Evolutionary conservation across 1,140 invertebrate species (phyloP), one percentile per base, ranked within the genome.

Genomic region (Drosophila insularis): DNA sequence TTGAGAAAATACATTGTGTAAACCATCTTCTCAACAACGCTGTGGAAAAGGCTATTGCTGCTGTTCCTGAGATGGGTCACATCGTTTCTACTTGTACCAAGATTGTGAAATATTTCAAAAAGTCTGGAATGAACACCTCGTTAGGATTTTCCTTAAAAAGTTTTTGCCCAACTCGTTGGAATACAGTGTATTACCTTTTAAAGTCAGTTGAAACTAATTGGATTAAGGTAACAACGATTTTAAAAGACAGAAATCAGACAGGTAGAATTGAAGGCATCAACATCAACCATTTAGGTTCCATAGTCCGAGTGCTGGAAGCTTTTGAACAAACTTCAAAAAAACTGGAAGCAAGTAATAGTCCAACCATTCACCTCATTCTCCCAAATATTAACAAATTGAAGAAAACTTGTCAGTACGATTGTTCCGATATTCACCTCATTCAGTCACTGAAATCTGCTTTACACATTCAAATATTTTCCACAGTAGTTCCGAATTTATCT

Each of bases 271-370:
- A 39, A 39, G 37, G 37, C 37, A 39, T 39, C 13, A 13, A 39
- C n/a, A 13, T 39, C n/a, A 39, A 39, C n/a, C 37, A 39, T 39
- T 39, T 39, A 39, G 37, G 37, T 39, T 10, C 37, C 13, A 39
- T 39, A 13, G 37, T 39, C n/a, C 13, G n/a, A 13, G 37, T 69
- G 13, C 35, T 68, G 21, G 40, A 68, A 61, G 2, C 39, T 14
- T 68, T 61, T 61, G 66, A 68, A 68, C 54, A 68, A 14, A 58
- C 55, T 55, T 61, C 58, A 37, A 68, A 68, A 67, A 61, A 60
- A 54, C 31, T 71, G 19, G 63, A 65, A 40, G 35, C 32, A 63
- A 53, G 14, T 43, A 68, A 72, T 56, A 23, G 50, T 54, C 55
- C 66, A 65, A 68, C 71, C 14, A 60, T 74, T 3, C 68, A 65